Evolutionary conservation across 1,140 invertebrate genomes (phyloP).

Genomic region (Pseudomyrmex concolor): DNA sequence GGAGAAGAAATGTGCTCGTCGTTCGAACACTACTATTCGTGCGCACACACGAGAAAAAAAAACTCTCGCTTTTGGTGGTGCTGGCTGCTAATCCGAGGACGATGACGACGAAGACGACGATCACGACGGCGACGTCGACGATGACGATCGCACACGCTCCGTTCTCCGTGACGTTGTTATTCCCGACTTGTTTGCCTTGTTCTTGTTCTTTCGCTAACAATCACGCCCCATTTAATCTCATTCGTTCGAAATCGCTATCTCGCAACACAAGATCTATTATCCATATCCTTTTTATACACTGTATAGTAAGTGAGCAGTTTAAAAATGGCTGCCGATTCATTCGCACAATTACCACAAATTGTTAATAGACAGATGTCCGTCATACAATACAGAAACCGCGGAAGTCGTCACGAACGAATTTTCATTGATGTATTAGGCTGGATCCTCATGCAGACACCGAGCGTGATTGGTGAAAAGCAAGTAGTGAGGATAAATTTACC

Average conservation of each 20-base stretch:
- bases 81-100: too few relatives aligned
- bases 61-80: slow-evolving; percentile 8
- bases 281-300: slow-evolving; percentile 69
- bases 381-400: background rate
- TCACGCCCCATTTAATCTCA: slow-evolving; percentile 64
- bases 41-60: slow-evolving; percentile 15
- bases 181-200: background rate
- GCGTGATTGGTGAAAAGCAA: too few relatives aligned
- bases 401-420: too few relatives aligned
- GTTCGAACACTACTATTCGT: slow-evolving; percentile 50
- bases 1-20: slow-evolving; percentile 61
- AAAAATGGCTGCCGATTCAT: slow-evolving; percentile 79
- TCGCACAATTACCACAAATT: slow-evolving; percentile 66
- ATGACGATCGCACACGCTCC: background rate
- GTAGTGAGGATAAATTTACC: too few relatives aligned
- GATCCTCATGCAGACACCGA: too few relatives aligned
- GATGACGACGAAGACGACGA: background rate
- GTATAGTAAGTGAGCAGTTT: slow-evolving; percentile 77
- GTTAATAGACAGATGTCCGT: slow-evolving; percentile 54
- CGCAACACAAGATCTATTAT: slow-evolving; percentile 60
- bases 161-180: background rate
- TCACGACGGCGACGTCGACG: background rate
- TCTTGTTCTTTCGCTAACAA: slow-evolving; percentile 43
- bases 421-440: too few relatives aligned
- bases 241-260: slow-evolving; percentile 62